A percentile compares a stretch with the other conserved stretches of the same genome.
phyloP scores from a whole-genome alignment of 2,113 vertebrate genomes.

The Thryonomys swinderianus region DNA sequence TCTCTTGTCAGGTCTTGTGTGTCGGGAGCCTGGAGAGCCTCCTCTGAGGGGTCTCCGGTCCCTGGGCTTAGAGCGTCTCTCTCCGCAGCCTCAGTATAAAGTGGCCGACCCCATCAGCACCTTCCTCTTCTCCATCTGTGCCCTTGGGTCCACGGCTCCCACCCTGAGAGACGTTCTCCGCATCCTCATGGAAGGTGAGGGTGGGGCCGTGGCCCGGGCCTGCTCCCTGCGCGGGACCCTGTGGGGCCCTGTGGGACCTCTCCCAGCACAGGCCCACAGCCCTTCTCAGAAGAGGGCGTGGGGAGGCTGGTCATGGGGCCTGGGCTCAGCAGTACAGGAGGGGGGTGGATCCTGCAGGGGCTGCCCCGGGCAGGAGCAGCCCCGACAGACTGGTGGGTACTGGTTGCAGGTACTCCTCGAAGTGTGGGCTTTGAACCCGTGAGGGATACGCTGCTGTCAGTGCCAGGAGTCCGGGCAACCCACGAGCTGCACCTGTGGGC shows the following conservation, averaged over 20 bases:
- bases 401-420: conserved; percentile 90
- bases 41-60: background rate
- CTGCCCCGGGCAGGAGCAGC: background rate
- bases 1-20: background rate
- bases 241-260: background rate
- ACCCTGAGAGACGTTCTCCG: conserved; percentile 96
- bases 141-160: conserved; percentile 95
- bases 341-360: background rate
- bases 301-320: background rate
- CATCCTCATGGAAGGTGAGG: conserved; percentile 97
- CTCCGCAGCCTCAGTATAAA: conserved; percentile 95
- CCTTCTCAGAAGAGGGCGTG: background rate
- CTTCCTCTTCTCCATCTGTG: conserved; percentile 96
- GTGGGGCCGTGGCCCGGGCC: too few species aligned
- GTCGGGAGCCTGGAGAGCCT: background rate
- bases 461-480: conserved; percentile 90
- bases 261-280: background rate
- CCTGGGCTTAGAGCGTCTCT: background rate
- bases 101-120: conserved; percentile 97
- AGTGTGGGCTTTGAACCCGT: conserved; percentile 90
- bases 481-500: conserved; percentile 96
- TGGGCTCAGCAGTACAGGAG: background rate
- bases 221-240: background rate
- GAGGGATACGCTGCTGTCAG: conserved; percentile 92
- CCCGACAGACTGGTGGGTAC: background rate